Evolutionary conservation across 2,888 invertebrate species (phyloP), one percentile per base, ranked within the genome.

Genomic region (Caenorhabditis drosophilae): DNA sequence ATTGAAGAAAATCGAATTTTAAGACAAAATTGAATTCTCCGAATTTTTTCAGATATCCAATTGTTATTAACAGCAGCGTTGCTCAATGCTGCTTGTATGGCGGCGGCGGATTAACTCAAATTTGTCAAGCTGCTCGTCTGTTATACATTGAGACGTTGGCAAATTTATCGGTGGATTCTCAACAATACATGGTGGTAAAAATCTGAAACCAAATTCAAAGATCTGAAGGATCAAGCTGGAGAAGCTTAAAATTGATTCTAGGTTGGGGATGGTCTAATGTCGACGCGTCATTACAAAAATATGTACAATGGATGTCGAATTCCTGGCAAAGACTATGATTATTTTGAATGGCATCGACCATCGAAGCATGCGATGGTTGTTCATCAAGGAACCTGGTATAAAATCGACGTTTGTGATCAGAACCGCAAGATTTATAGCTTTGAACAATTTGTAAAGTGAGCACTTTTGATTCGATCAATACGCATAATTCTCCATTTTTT

Each of bases 31-130:
- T n/a, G n/a, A n/a, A n/a, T n/a, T n/a, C n/a, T n/a, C n/a, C n/a
- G n/a, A n/a, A n/a, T n/a, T n/a, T n/a, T n/a, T n/a, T n/a, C n/a
- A n/a, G n/a, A n/a, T 69, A 75, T 41, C 69, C 72, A 12, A 62
- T 81, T n/a, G 55, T 77, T n/a, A 76, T 81, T 53, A 75, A 76
- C 53, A 71, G 70, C 49, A 72, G 70, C 41, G 81, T 81, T 2
- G 78, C 76, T 25, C 77, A 79, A 46, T 66, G 67, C 7, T 75
- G 74, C 50, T 41, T 78, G 34, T 64, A 70, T 50, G 35, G 56
- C 3, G 69, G 66, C 38, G 46, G 35, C 11, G 72, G 70, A 6
- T 55, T 71, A 4, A 77, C 68, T 3, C 66, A 73, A 34, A 75
- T 78, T 40, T 67, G 69, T 20, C 42, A 78, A 15, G 73, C 77